Conservation (phyloP, 2,888 invertebrate species). For the Pristionchus entomophagus region DNA sequence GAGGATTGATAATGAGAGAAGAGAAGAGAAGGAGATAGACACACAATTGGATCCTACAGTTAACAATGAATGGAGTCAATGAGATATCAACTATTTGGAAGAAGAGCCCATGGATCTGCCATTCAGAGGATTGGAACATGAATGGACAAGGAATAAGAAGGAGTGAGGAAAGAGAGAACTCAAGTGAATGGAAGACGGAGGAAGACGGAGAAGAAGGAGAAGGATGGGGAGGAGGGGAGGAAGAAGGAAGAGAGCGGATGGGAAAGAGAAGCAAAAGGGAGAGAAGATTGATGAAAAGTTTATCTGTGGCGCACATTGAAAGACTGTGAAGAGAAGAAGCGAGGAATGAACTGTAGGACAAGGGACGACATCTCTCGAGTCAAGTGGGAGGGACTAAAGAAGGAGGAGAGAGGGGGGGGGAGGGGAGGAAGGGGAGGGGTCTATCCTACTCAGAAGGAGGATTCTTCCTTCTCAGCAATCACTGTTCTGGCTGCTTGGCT, state of each 20-base stretch:
- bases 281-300: neutral
- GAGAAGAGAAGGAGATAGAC: neutral
- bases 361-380: neutral
- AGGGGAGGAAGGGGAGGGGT: neutral
- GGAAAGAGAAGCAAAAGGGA: neutral
- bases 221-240: neutral
- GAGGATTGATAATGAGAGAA: too few species aligned
- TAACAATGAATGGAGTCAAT: neutral
- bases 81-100: neutral
- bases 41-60: neutral
- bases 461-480: slow-evolving; percentile 1
- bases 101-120: too few species aligned
- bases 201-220: slow-evolving; percentile 1
- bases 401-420: neutral
- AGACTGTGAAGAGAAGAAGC: neutral
- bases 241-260: neutral
- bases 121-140: too few species aligned
- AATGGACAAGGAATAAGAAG: too few species aligned
- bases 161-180: neutral
- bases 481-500: neutral
- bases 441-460: too few species aligned
- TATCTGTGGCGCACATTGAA: neutral
- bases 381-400: neutral
- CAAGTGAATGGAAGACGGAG: slow-evolving; percentile 9
- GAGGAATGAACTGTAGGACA: neutral